phyloP scores from a whole-genome alignment of 2,113 vertebrate genomes.

The Odocoileus hemionus region DNA sequence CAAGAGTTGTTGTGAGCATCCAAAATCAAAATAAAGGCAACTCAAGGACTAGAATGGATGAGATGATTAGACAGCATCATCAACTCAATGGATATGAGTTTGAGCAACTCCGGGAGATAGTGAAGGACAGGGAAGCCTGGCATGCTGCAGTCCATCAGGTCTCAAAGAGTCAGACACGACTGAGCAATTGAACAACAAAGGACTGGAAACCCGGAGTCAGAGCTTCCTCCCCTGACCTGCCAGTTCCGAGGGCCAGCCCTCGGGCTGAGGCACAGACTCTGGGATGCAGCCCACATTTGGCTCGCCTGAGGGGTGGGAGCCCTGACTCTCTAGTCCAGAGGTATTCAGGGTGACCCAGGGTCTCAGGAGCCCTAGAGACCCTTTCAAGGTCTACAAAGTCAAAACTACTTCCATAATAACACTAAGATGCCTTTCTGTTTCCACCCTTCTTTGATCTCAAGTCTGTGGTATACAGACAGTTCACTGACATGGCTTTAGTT shows the following conservation, averaged over 20 bases:
- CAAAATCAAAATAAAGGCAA: neutral
- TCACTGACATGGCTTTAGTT: neutral
- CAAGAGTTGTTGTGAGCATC: neutral
- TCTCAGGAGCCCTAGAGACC: too few species aligned
- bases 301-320: accelerated
- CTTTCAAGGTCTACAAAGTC: neutral
- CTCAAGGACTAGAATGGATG: neutral
- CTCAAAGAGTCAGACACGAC: neutral
- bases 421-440: neutral
- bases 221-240: neutral
- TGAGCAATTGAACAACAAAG: neutral
- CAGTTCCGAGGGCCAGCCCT: neutral
- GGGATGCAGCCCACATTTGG: neutral
- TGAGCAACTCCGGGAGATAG: neutral
- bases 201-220: neutral
- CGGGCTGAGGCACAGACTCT: neutral
- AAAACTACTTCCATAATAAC: neutral
- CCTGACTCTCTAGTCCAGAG: neutral
- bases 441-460: neutral
- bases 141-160: neutral
- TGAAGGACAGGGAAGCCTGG: neutral
- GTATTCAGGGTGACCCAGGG: neutral
- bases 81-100: neutral
- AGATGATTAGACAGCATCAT: neutral
- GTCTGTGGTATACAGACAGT: too few species aligned